Evolutionary conservation across 2,113 vertebrate species (phyloP).

Genomic region (Tautogolabrus adspersus): DNA sequence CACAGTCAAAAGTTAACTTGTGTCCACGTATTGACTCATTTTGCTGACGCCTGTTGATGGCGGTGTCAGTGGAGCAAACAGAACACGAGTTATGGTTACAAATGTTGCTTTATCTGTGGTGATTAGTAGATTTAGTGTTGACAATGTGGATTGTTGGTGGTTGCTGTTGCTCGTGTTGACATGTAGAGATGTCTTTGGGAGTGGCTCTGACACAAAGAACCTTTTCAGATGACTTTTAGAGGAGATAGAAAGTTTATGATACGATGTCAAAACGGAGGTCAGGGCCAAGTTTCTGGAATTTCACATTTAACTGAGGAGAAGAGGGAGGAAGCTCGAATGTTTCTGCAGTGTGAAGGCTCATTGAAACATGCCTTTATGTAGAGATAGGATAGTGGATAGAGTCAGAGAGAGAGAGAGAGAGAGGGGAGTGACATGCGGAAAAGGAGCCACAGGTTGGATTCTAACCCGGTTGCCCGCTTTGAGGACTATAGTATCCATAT

Average conservation of each 20-base stretch:
- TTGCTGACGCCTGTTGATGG: conserved; percentile 16
- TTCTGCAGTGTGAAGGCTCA: neutral
- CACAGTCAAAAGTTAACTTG: conserved; percentile 2
- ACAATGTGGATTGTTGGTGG: conserved; percentile 34
- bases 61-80: conserved; percentile 21
- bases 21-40: conserved; percentile 28
- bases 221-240: conserved; percentile 46
- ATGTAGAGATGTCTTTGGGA: conserved; percentile 28
- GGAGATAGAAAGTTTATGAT: conserved; percentile 41
- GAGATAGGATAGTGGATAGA: too few species aligned
- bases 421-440: too few species aligned
- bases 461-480: too few species aligned
- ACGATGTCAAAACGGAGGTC: conserved; percentile 24
- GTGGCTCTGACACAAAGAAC: conserved; percentile 46
- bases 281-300: conserved; percentile 32
- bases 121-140: conserved; percentile 35
- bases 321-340: neutral
- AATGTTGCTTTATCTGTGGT: conserved; percentile 13
- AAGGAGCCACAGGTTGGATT: too few species aligned
- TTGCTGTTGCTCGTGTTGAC: conserved; percentile 46
- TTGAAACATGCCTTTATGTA: neutral
- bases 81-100: conserved; percentile 3
- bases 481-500: too few species aligned
- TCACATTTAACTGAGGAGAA: conserved; percentile 33
- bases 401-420: too few species aligned